Evolutionary conservation across 2,113 vertebrate species (phyloP).

Genomic region (Hemicordylus capensis): DNA sequence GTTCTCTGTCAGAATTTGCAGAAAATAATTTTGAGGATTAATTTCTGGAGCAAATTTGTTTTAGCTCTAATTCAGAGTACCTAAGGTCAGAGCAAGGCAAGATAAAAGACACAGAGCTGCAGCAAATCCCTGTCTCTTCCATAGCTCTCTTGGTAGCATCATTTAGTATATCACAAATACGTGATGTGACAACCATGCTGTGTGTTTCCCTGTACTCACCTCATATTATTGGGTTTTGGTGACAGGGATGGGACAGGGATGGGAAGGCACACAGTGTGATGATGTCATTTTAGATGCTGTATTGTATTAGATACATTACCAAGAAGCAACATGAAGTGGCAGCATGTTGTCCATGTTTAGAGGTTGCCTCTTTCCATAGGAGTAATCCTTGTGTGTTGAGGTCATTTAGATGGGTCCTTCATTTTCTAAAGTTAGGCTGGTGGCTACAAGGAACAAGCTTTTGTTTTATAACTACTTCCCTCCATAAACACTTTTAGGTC

Average conservation of each 20-base stretch:
- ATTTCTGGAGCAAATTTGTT: too few species aligned
- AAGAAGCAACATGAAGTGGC: not conserved
- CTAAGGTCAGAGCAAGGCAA: too few species aligned
- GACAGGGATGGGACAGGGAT: not conserved
- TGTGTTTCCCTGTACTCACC: not conserved
- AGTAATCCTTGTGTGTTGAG: not conserved
- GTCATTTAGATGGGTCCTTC: too few species aligned
- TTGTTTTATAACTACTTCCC: too few species aligned
- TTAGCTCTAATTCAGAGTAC: too few species aligned
- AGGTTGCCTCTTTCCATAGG: not conserved
- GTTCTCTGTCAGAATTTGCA: too few species aligned
- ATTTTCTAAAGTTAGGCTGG: not conserved
- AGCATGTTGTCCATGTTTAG: not conserved
- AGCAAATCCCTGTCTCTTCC: too few species aligned
- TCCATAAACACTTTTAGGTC: too few species aligned
- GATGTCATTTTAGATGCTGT: not conserved
- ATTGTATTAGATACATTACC: not conserved
- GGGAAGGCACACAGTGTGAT: not conserved
- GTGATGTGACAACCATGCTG: not conserved
- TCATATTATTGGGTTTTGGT: not conserved
- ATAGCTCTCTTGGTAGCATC: too few species aligned
- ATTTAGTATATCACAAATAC: too few species aligned
- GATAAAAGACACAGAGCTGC: too few species aligned
- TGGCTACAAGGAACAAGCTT: not conserved
- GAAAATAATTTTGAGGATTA: too few species aligned